Evolutionary conservation across 2,797 vertebrate genomes (phyloP).

Genomic region (Clarias pachynema): DNA sequence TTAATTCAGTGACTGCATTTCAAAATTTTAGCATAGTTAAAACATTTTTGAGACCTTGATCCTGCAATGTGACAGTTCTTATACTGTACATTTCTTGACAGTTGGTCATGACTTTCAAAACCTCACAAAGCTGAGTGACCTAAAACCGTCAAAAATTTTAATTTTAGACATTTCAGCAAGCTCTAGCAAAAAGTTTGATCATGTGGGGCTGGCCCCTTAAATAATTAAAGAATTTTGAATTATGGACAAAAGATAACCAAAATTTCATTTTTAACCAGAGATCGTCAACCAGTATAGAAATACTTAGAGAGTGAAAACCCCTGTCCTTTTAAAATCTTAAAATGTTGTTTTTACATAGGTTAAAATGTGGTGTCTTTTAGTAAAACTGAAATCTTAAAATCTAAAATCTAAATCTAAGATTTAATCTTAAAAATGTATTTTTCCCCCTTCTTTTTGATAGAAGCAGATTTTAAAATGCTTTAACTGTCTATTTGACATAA

Average conservation of each 20-base stretch:
- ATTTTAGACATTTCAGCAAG: no score
- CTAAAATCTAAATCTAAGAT: no score
- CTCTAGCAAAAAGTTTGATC: no score
- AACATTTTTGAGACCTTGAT: not conserved
- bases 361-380: not conserved
- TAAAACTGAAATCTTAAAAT: not conserved
- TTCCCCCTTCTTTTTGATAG: not conserved
- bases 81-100: no score
- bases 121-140: no score
- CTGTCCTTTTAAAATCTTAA: not conserved
- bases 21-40: not conserved
- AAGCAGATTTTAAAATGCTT: not conserved
- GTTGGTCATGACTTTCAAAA: no score
- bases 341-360: not conserved
- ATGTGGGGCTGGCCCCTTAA: no score
- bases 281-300: not conserved
- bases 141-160: no score
- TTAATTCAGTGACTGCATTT: no score
- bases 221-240: not conserved
- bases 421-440: not conserved
- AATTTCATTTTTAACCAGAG: no score
- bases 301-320: not conserved
- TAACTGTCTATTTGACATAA: not conserved
- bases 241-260: not conserved
- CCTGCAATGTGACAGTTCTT: no score